These are phyloP conservation scores for Oxystoma pomonae DNA, from an alignment of 2,888 invertebrate species.

Conservation along the genomic window DNA sequence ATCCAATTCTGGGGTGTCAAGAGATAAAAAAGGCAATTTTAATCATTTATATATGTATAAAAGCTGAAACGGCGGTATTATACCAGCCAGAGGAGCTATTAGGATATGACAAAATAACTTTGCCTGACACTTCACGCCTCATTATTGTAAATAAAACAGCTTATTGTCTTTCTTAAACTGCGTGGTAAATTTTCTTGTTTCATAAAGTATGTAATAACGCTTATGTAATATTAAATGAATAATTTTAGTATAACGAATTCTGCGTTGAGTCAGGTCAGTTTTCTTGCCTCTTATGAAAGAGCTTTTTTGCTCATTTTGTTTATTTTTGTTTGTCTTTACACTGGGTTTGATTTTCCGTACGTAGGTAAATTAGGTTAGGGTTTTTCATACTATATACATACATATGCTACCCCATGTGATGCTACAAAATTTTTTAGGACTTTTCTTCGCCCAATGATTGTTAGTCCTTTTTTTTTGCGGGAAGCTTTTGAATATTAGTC, in stretches of 20 bases:
- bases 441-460: too few relatives aligned
- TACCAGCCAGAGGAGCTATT: not conserved
- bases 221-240: not conserved
- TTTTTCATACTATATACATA: too few relatives aligned
- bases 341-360: too few relatives aligned
- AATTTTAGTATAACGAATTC: not conserved
- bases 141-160: conserved; percentile 33
- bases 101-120: conserved; percentile 34
- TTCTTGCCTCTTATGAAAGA: too few relatives aligned
- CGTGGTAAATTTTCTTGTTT: not conserved
- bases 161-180: conserved; percentile 13
- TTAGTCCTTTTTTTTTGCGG: too few relatives aligned
- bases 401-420: too few relatives aligned
- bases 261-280: not conserved
- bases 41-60: not conserved
- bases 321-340: too few relatives aligned
- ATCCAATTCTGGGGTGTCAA: not conserved
- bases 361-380: too few relatives aligned
- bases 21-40: not conserved
- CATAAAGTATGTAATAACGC: not conserved
- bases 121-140: conserved; percentile 37
- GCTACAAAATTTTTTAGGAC: too few relatives aligned
- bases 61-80: not conserved
- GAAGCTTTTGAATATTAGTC: too few relatives aligned
- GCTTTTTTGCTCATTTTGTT: too few relatives aligned